A percentile compares a stretch with the other conserved stretches of the same genome.
Conservation (phyloP, 1,140 invertebrate genomes). For the Rhopalosiphum padi region DNA sequence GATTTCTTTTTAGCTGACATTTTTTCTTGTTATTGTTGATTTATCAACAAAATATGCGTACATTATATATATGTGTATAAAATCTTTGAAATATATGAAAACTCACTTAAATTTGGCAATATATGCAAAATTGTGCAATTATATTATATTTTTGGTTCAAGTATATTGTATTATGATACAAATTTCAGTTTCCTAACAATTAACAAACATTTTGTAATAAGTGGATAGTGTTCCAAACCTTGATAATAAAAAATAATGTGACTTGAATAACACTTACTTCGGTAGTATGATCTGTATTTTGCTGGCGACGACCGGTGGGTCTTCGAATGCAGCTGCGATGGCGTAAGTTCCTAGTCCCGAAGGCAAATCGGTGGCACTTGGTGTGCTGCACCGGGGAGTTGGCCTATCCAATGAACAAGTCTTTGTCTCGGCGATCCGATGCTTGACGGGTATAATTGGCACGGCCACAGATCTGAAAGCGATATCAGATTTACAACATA, state of each 20-base stretch:
- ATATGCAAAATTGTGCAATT: neutral
- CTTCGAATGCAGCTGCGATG: constrained; percentile 43
- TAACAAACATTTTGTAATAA: neutral
- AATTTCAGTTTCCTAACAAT: neutral
- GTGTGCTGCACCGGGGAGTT: neutral
- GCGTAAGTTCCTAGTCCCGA: constrained; percentile 33
- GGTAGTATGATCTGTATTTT: constrained; percentile 48
- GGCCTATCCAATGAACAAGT: constrained; percentile 87
- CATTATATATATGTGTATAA: no score
- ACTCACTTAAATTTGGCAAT: neutral
- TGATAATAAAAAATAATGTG: neutral
- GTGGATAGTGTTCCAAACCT: neutral
- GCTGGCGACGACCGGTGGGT: neutral
- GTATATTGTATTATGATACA: neutral
- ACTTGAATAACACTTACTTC: neutral
- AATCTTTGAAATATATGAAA: neutral
- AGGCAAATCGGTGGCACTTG: neutral
- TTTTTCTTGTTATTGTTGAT: neutral
- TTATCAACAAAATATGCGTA: neutral
- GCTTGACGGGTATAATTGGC: constrained; percentile 80
- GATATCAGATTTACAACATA: neutral
- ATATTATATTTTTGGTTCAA: neutral
- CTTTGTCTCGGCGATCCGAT: constrained; percentile 72
- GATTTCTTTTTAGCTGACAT: neutral
- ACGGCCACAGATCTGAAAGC: constrained; percentile 73